Conservation (phyloP, 2,888 invertebrate species). For the Cheilosia grossa region DNA sequence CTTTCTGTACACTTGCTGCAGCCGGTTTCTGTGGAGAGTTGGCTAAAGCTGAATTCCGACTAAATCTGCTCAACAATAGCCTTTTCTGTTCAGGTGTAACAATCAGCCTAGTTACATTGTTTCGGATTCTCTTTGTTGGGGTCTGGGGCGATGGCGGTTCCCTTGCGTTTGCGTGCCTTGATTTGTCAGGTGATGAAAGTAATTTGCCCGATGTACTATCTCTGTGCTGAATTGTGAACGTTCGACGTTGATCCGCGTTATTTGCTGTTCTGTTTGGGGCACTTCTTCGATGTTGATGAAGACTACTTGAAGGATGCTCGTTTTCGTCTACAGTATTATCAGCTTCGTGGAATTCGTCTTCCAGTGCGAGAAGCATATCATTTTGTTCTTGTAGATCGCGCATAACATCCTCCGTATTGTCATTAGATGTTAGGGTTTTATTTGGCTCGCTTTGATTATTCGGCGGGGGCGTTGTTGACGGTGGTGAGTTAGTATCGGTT, state of each 20-base stretch:
- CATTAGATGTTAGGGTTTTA: neutral
- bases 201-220: conserved; percentile 17
- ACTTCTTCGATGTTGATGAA: neutral
- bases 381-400: conserved; percentile 26
- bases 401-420: conserved; percentile 12
- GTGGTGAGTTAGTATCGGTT: conserved; percentile 24
- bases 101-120: neutral
- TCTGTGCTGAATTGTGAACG: conserved; percentile 39
- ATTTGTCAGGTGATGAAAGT: conserved; percentile 29
- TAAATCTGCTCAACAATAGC: conserved; percentile 1
- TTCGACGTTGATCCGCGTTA: conserved; percentile 21
- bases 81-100: conserved; percentile 36
- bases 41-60: neutral
- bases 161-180: neutral
- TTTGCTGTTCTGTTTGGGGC: neutral
- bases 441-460: neutral
- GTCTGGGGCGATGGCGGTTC: neutral
- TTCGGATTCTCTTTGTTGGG: neutral
- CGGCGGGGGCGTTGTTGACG: neutral
- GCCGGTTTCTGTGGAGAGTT: neutral
- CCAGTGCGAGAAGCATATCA: conserved; percentile 24
- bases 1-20: conserved; percentile 16
- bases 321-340: neutral
- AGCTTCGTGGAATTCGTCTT: neutral
- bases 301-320: neutral